Conservation (phyloP, 2,888 invertebrate species). For the Yponomeuta plumbellus region DNA sequence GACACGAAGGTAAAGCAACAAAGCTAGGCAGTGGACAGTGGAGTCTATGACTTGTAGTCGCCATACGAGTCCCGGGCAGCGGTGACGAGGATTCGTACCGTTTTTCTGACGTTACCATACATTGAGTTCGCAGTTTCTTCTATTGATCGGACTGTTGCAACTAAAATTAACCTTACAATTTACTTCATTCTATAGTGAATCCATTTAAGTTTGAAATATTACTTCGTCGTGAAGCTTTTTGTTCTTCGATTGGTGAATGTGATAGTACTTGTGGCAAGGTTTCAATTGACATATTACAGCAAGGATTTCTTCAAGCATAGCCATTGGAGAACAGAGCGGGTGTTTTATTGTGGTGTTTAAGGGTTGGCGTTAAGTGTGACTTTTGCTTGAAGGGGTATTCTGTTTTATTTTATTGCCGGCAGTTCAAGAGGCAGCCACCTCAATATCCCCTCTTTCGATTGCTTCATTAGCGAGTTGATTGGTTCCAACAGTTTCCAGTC, state of each 20-base stretch:
- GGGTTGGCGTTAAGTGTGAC: slow-evolving; percentile 41
- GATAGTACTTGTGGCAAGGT: slow-evolving; percentile 51
- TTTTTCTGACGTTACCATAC: slow-evolving; percentile 61
- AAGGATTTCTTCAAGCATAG: slow-evolving; percentile 51
- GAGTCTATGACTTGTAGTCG: slow-evolving; percentile 64
- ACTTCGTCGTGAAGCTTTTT: slow-evolving; percentile 59
- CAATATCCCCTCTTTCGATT: slow-evolving; percentile 71
- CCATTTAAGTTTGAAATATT: slow-evolving; percentile 61
- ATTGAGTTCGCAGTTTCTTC: slow-evolving; percentile 53
- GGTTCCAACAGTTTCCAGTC: slow-evolving; percentile 51
- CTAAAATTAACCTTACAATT: slow-evolving; percentile 18
- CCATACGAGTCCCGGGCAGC: slow-evolving; percentile 71
- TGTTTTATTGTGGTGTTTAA: slow-evolving; percentile 37
- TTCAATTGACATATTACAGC: slow-evolving; percentile 64
- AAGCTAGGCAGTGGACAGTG: slow-evolving; percentile 72
- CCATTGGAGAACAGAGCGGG: slow-evolving; percentile 48
- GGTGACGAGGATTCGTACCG: slow-evolving; percentile 55
- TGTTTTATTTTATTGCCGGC: slow-evolving; percentile 60
- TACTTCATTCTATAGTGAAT: background rate
- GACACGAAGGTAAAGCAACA: slow-evolving; percentile 74
- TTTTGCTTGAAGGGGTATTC: slow-evolving; percentile 40
- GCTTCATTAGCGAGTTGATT: slow-evolving; percentile 69
- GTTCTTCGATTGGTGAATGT: slow-evolving; percentile 50
- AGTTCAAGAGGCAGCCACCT: slow-evolving; percentile 57
- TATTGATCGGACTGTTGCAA: slow-evolving; percentile 27